These are phyloP conservation scores for Zaprionus lachaisei DNA, from an alignment of 1,140 invertebrate species.

Conservation along the genomic window DNA sequence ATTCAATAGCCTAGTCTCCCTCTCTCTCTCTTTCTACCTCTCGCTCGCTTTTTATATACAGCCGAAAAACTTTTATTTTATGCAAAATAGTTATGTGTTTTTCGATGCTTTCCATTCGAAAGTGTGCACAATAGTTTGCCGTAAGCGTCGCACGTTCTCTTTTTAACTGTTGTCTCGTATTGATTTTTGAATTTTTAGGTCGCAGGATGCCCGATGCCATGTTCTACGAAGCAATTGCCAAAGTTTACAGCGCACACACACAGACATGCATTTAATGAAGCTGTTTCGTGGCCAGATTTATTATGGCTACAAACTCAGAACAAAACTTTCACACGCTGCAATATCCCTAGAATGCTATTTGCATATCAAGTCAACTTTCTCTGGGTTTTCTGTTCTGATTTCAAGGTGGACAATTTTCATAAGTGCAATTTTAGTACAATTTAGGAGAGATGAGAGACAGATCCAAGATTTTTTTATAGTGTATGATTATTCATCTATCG, in stretches of 20 bases:
- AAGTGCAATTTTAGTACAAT: not conserved
- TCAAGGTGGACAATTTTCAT: not conserved
- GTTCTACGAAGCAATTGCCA: conserved; percentile 12
- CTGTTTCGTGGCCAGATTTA: conserved; percentile 58
- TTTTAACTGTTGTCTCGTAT: conserved; percentile 48
- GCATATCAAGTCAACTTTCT: not conserved
- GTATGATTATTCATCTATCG: not conserved
- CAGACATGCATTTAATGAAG: conserved; percentile 57
- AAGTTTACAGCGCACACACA: conserved; percentile 41
- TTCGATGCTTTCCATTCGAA: conserved; percentile 44
- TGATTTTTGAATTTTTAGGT: conserved; percentile 77
- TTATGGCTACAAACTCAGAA: conserved; percentile 53
- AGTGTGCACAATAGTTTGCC: conserved; percentile 47
- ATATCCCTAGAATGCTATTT: not conserved
- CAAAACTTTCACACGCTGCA: conserved; percentile 20
- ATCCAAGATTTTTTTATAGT: not conserved
- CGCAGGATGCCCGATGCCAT: conserved; percentile 18
- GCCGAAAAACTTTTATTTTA: conserved; percentile 70
- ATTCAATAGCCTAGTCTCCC: conserved; percentile 34
- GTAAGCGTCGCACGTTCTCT: conserved; percentile 39
- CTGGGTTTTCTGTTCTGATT: not conserved
- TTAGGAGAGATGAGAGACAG: not conserved
- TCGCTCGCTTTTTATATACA: conserved; percentile 3
- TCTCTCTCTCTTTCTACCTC: not conserved
- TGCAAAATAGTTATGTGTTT: conserved; percentile 76